Evolutionary conservation across 2,888 invertebrate genomes (phyloP).

Genomic region (Meiosimyza platycephala): DNA sequence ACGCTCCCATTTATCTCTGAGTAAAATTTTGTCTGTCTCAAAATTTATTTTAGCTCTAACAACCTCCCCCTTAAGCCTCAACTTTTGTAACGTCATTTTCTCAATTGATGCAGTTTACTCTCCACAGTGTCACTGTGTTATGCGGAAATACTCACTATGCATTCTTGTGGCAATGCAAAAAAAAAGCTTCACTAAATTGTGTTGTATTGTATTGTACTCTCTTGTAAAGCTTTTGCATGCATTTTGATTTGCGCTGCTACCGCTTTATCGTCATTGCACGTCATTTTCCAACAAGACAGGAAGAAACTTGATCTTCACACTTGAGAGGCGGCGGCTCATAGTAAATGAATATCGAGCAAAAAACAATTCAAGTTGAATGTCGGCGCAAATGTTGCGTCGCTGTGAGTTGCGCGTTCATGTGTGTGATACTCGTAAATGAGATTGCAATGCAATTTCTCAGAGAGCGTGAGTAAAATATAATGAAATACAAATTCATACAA

Average conservation of each 20-base stretch:
- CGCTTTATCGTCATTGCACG: not conserved
- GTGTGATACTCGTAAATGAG: not conserved
- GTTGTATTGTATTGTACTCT: not conserved
- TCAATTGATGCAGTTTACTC: not conserved
- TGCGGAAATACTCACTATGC: constrained; percentile 21
- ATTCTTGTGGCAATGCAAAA: not conserved
- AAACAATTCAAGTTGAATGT: constrained; percentile 63
- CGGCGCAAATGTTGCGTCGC: constrained; percentile 42
- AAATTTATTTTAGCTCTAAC: no score
- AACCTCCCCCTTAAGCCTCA: not conserved
- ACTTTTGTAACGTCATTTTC: not conserved
- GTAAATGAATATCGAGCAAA: not conserved
- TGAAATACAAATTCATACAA: no score
- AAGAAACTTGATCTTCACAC: constrained; percentile 63
- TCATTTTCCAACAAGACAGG: constrained; percentile 46
- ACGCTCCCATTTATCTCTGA: no score
- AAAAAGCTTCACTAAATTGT: constrained; percentile 10
- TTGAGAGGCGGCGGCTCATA: constrained; percentile 38
- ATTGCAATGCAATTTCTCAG: not conserved
- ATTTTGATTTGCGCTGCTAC: not conserved
- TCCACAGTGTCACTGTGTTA: not conserved
- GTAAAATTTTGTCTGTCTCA: no score
- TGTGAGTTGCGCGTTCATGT: constrained; percentile 24
- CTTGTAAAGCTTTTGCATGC: constrained; percentile 23
- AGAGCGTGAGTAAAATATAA: not conserved